A percentile compares a stretch with the other conserved stretches of the same genome.
phyloP scores from a whole-genome alignment of 2,797 vertebrate genomes.

The Astyanax mexicanus region DNA sequence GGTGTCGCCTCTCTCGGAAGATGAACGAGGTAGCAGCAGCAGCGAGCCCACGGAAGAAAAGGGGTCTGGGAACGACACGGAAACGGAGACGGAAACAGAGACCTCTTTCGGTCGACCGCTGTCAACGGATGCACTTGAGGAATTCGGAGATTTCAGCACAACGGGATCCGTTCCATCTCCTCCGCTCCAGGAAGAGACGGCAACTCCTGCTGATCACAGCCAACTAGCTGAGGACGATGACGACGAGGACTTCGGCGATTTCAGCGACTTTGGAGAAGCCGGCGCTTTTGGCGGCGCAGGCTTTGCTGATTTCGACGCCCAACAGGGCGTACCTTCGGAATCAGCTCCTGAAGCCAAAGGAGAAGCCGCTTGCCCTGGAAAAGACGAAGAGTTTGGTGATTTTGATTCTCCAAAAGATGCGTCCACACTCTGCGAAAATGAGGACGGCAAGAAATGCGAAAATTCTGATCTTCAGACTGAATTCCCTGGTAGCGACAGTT shows the following conservation, averaged over 20 bases:
- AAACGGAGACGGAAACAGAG: conserved; percentile 71
- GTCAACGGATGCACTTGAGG: conserved; percentile 80
- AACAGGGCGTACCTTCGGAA: conserved; percentile 38
- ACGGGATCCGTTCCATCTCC: conserved; percentile 75
- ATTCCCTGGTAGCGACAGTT: conserved; percentile 87
- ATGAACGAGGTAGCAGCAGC: conserved; percentile 51
- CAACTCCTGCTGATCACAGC: conserved; percentile 71
- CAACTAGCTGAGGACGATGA: conserved; percentile 75
- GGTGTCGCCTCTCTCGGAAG: conserved; percentile 8
- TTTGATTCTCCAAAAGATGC: conserved; percentile 77
- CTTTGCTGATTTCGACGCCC: conserved; percentile 74
- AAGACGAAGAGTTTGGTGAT: conserved; percentile 82
- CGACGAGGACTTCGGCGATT: conserved; percentile 69
- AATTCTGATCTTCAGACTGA: too few relatives aligned
- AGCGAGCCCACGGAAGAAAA: conserved; percentile 60
- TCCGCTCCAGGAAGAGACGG: conserved; percentile 70
- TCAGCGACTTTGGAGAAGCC: conserved; percentile 80
- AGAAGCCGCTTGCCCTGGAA: not conserved
- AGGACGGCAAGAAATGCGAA: conserved; percentile 51
- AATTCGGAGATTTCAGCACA: conserved; percentile 87
- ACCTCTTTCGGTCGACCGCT: conserved; percentile 71
- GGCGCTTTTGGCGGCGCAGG: conserved; percentile 50
- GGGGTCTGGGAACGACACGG: conserved; percentile 63
- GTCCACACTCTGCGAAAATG: conserved; percentile 19
- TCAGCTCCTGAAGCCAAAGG: not conserved